Base-by-base conservation (phyloP, 2,797 vertebrate genomes). In the Sibirionetta formosa region DNA sequence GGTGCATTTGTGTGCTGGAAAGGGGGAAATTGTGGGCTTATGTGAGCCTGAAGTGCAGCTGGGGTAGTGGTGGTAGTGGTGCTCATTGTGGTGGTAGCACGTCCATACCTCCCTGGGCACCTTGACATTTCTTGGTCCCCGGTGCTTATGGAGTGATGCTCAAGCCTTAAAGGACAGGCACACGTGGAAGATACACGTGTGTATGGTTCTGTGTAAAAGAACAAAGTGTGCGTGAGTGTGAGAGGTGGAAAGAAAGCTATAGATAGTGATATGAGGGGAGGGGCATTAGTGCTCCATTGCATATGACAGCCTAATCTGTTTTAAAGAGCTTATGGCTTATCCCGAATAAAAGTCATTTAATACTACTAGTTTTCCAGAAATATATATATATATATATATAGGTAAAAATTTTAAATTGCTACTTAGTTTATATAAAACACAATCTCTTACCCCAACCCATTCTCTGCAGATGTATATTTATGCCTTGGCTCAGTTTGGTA, bases 11-110 rank as follows among this genome's bases (percentile, higher is more conserved):
- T 48, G 3, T 51, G 2, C 57, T 53, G n/a, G 56, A 38, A 44
- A 33, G 48, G 23, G n/a, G 63, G 60, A 44, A 29, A 14, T n/a
- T 14, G 1, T 27, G 0, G 0, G 17, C 36, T 57, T 0, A 0
- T 11, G 27, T 16, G 12, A 0, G 2, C 33, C 35, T 31, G 1
- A 6, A 50, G 51, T 29, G 48, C 23, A 24, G 7, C 48, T 50
- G 48, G 48, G 22, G 46, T 48, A 20, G 6, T 48, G 20, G 46
- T 23, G 46, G 46, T 48, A 22, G 46, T 12, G 22, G 44, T 42
- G 13, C 50, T 60, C 9, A 8, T 69, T 36, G 24, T 9, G n/a
- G 6, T 26, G 10, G 24, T 51, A 26, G 24, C 50, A 51, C 4
- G 16, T 73, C 54, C 33, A 24, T 0, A 1, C 29, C 63, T 84